Base-by-base conservation (phyloP, 2,888 invertebrate species). In the Drosophila peninsularis region DNA sequence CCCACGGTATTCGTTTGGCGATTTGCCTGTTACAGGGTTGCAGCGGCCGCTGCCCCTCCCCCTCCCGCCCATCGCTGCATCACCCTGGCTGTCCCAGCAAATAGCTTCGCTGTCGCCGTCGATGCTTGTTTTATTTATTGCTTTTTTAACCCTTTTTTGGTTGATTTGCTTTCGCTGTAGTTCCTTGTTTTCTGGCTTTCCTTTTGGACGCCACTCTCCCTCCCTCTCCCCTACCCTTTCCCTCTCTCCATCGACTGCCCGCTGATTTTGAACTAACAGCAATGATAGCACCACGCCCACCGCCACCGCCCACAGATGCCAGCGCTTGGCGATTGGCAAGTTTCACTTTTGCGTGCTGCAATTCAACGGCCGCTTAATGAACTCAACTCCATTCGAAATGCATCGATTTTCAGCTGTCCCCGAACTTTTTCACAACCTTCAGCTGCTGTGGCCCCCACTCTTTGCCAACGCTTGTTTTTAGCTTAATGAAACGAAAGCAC, bases 101-200 rank as follows among this genome's bases (percentile, higher is more conserved):
- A 90, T 89, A 90, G 90, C 91, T 91, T 88, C 86, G 89, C 82
- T 81, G 83, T 86, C 81, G 84, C 87, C 81, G 83, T 78, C 76
- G 81, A 83, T 88, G 82, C 92, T 91, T 91, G 90, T 91, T 87
- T 90, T 91, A 91, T 91, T 91, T 91, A 91, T 91, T 88, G 91
- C 91, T 89, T 91, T 92, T 89, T 88, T 89, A 85, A 91, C 92
- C 91, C 91, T 90, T 91, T 91, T 81, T 87, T 77, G 50, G 68
- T 72, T 71, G 69, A 71, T 75, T 77, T 70, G 72, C 64, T 67
- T 72, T 72, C 65, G 69, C 42, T 80, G 65, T 72, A 67, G 57
- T 54, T 71, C 53, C 64, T 65, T 71, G 68, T 74, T 63, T 50
- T 56, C 57, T 39, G 53, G 45, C 27, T 42, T 47, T 41, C 32